Percentiles rank a stretch among this genome's conserved stretches.
phyloP scores from a whole-genome alignment of 2,113 vertebrate genomes.

The Eptatretus burgeri region DNA sequence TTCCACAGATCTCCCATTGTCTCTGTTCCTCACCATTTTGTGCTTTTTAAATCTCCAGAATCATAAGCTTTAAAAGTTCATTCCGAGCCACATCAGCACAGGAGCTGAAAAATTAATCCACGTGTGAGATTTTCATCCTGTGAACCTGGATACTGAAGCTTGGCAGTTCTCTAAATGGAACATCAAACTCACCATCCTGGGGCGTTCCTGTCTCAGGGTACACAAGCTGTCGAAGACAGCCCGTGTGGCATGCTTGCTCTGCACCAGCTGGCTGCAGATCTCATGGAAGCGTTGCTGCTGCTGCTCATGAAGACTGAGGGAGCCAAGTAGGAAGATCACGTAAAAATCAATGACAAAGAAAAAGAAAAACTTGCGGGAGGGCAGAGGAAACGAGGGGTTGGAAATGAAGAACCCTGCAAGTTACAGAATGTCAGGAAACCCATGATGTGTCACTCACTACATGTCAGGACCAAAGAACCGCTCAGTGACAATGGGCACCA shows the following conservation, averaged over 20 bases:
- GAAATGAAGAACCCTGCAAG: background rate
- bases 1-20: no score
- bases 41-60: no score
- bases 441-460: conserved; percentile 27
- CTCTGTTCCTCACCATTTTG: no score
- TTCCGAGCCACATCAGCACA: background rate
- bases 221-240: conserved; percentile 79
- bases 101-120: no score
- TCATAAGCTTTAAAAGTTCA: background rate
- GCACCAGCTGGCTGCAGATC: conserved; percentile 69
- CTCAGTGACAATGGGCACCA: conserved; percentile 70
- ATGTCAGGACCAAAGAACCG: conserved; percentile 78
- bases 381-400: background rate
- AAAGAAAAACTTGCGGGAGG: background rate
- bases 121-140: no score
- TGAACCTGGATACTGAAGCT: no score
- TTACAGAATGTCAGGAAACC: background rate
- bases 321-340: background rate
- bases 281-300: conserved; percentile 94
- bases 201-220: conserved; percentile 67
- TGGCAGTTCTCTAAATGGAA: background rate
- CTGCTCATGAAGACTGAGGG: conserved; percentile 48
- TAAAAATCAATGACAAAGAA: background rate
- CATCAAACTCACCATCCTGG: conserved; percentile 44
- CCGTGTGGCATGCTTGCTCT: conserved; percentile 37